Evolutionary conservation across 2,888 invertebrate genomes (phyloP), one percentile per base, ranked within the genome.

Genomic region (Eupithecia subumbrata): DNA sequence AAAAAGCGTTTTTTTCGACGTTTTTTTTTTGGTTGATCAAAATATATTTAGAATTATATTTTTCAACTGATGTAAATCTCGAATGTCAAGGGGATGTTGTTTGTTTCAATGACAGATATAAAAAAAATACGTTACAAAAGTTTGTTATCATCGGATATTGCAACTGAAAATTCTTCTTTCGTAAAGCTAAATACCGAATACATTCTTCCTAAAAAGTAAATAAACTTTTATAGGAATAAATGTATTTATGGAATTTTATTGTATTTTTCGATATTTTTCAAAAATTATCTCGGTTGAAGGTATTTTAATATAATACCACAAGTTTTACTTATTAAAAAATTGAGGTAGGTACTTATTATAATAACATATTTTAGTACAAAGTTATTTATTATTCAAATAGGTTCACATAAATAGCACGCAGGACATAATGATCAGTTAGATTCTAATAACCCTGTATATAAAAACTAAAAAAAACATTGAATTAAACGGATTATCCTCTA

Each of bases 1-100:
- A 90, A 87, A 82, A 85, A 81, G 68, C 0, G 60, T 63, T 77
- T 85, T 87, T 89, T 90, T 86, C 8, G 25, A 0, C 14, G 34
- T 2, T 25, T 73, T 73, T 74, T 78, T 79, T 68, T 12, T n/a
- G 18, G 2, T 22, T 66, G 30, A 70, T 73, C 48, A 25, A 66
- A 69, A 77, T 68, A 71, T 68, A 45, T 72, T 77, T 48, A 74
- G 75, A 75, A 75, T 73, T 73, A 73, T 73, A 75, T 73, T 73
- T 73, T 75, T 63, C 67, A 77, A 67, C 66, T 66, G 72, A 74
- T 77, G 70, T 68, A 63, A 52, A 77, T 77, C 77, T 68, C 68
- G 22, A 40, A 68, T 68, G 68, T 68, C 68, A 43, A 67, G 67
- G 67, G 66, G n/a, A 14, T 68, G 22, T 22, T 40, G n/a, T 67